A percentile compares a stretch with the other conserved stretches of the same genome.
Conservation (phyloP, 2,113 vertebrate species). For the Nothoprocta pentlandii region DNA sequence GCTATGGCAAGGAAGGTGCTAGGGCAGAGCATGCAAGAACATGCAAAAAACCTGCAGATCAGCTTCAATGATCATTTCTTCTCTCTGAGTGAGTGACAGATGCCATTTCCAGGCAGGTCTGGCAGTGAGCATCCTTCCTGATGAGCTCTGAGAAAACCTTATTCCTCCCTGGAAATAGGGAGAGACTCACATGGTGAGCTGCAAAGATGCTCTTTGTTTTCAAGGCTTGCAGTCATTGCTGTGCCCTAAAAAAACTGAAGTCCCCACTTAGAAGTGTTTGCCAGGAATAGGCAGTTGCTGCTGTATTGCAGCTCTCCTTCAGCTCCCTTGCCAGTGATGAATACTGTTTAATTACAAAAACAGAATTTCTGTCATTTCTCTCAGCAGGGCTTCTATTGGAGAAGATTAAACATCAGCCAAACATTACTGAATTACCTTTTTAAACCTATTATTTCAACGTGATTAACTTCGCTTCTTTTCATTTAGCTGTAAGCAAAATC, state of each 20-base stretch:
- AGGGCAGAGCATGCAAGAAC: neutral
- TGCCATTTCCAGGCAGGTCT: neutral
- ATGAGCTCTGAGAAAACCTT: neutral
- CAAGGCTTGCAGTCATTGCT: neutral
- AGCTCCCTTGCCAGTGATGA: slow-evolving; percentile 78
- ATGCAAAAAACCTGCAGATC: neutral
- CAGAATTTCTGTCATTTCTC: slow-evolving; percentile 82
- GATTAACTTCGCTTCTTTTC: slow-evolving; percentile 87
- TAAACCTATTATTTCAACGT: slow-evolving; percentile 87
- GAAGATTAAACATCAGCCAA: slow-evolving; percentile 84
- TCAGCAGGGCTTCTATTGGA: slow-evolving; percentile 76
- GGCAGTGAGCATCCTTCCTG: neutral
- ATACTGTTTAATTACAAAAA: slow-evolving; percentile 85
- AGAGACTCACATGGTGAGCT: neutral
- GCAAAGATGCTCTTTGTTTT: neutral
- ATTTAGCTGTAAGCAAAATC: slow-evolving; percentile 87
- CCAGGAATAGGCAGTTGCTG: neutral
- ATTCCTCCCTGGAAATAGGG: neutral
- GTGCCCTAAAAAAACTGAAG: neutral
- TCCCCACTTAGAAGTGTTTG: neutral
- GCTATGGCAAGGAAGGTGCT: neutral
- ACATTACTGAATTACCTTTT: slow-evolving; percentile 86
- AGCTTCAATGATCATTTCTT: neutral
- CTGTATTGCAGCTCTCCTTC: slow-evolving; percentile 55
- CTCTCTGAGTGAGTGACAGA: neutral